Evolutionary conservation across 2,797 vertebrate genomes (phyloP).

Genomic region (Borostomias antarcticus): DNA sequence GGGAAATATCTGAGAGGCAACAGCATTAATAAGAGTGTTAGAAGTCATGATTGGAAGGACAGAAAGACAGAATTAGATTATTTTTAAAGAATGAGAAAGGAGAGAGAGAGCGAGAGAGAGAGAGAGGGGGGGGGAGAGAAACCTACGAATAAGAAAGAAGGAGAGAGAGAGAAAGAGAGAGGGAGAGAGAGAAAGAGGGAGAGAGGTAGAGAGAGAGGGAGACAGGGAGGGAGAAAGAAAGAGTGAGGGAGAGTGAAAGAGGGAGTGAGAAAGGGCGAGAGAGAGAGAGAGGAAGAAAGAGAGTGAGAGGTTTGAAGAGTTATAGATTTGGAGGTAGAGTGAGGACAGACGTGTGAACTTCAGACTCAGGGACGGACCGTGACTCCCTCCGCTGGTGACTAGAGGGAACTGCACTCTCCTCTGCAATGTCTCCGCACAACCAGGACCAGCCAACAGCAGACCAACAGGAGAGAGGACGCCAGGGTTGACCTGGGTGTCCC

Average conservation of each 20-base stretch:
- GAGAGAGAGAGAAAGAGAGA: constrained; percentile 38
- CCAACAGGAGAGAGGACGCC: not conserved
- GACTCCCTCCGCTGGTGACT: constrained; percentile 67
- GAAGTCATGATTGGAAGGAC: too few relatives aligned
- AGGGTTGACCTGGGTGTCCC: not conserved
- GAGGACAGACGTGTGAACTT: not conserved
- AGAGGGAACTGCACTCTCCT: constrained; percentile 38
- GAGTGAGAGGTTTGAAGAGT: too few relatives aligned
- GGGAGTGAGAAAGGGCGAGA: not conserved
- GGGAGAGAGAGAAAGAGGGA: not conserved
- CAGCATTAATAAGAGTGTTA: not conserved
- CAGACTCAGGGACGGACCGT: constrained; percentile 42
- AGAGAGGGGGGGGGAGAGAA: too few relatives aligned
- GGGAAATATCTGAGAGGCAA: not conserved
- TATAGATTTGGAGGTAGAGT: too few relatives aligned
- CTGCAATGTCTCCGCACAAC: constrained; percentile 11
- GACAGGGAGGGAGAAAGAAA: not conserved
- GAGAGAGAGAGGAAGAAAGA: too few relatives aligned
- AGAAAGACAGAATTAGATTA: not conserved
- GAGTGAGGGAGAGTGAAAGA: not conserved
- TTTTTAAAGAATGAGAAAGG: constrained; percentile 6
- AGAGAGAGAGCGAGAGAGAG: not conserved
- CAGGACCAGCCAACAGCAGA: too few relatives aligned
- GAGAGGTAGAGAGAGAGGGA: too few relatives aligned
- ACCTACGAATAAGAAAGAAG: constrained; percentile 5